Percentiles rank a stretch among this genome's conserved stretches.
These are phyloP conservation scores for Drosophila paulistorum DNA, from an alignment of 1,140 invertebrate species.

Conservation along the genomic window DNA sequence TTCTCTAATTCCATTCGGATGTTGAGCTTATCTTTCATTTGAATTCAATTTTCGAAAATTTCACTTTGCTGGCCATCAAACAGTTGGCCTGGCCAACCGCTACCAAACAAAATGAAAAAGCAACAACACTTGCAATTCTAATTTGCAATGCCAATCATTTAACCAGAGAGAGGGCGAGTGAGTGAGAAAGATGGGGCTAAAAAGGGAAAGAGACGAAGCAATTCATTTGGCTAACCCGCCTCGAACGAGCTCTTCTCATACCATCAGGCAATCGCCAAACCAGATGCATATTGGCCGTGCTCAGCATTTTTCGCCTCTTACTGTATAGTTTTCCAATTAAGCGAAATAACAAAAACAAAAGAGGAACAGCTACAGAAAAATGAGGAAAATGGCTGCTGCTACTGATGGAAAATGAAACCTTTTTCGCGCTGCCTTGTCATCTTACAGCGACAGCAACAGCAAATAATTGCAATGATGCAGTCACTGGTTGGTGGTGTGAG, in stretches of 20 bases:
- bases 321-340: constrained; percentile 23
- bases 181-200: background rate
- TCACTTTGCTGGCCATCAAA: constrained; percentile 16
- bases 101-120: constrained; percentile 9
- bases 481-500: background rate
- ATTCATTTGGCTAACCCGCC: constrained; percentile 4
- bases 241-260: background rate
- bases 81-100: background rate
- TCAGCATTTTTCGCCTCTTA: constrained; percentile 13
- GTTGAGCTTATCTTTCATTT: background rate
- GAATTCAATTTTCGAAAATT: constrained; percentile 5
- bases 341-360: constrained; percentile 22
- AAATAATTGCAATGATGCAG: constrained; percentile 19
- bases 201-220: background rate
- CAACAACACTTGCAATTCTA: constrained; percentile 46
- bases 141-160: constrained; percentile 41
- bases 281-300: constrained; percentile 38
- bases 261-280: constrained; percentile 30
- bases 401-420: constrained; percentile 12
- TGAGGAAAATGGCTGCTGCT: constrained; percentile 11
- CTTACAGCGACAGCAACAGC: constrained; percentile 12
- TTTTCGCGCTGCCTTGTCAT: constrained; percentile 10
- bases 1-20: background rate
- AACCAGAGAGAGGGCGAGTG: constrained; percentile 1
- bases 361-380: background rate